Conservation (phyloP, 2,113 vertebrate species). For the Catagonus wagneri region DNA sequence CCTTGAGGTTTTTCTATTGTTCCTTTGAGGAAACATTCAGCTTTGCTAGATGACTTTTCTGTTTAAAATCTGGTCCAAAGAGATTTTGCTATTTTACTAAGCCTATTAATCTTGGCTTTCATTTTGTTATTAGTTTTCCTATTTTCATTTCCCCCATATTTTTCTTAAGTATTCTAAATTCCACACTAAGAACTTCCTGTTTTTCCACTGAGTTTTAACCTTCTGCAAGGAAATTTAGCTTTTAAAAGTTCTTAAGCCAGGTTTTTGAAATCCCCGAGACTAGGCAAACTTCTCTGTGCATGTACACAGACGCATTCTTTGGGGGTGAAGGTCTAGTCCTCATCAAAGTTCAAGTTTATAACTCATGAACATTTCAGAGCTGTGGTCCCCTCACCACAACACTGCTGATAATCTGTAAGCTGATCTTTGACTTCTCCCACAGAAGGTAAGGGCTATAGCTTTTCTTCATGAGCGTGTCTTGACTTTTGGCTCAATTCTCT, state of each 20-base stretch:
- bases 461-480: background rate
- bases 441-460: background rate
- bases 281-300: background rate
- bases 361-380: background rate
- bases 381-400: background rate
- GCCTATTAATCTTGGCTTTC: constrained; percentile 62
- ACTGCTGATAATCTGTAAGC: background rate
- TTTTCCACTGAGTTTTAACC: constrained; percentile 28
- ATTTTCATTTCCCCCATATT: background rate
- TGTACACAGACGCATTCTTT: background rate
- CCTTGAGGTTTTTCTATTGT: constrained; percentile 32
- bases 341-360: background rate
- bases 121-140: constrained; percentile 62
- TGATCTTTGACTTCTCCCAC: background rate
- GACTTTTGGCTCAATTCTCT: background rate
- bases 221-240: background rate
- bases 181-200: background rate
- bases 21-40: constrained; percentile 49
- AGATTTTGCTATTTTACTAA: constrained; percentile 66
- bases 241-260: constrained; percentile 16
- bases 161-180: constrained; percentile 58
- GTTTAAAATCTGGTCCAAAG: constrained; percentile 55
- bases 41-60: constrained; percentile 52
- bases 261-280: background rate
- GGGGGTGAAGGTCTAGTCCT: background rate